Evolutionary conservation across 2,888 invertebrate species (phyloP), one percentile per base, ranked within the genome.

Genomic region (Latheticus oryzae): DNA sequence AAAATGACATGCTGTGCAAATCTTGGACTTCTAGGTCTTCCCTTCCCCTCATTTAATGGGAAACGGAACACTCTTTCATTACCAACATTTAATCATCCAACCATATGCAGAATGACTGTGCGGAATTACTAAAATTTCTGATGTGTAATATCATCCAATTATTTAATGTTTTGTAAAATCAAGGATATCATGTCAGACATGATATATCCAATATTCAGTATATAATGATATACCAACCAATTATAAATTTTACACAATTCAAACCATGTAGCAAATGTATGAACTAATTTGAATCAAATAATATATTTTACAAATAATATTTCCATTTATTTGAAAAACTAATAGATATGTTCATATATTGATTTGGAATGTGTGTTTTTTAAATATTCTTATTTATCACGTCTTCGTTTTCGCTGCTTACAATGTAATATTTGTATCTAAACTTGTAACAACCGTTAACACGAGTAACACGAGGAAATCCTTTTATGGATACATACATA

Each of bases 121-220:
- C 65, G 63, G 42, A 65, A 60, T 64, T 65, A 67, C 67, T 64
- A 57, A 64, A 52, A 67, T 64, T 61, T 66, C 60, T 65, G 68
- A 68, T 66, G 64, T 62, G 65, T 65, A 68, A 68, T 68, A 68
- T 64, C 66, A 66, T 64, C 66, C 68, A 68, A 66, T 68, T 68
- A 66, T 62, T 62, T 60, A 57, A 63, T 53, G 62, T 60, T 67
- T 59, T 43, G 43, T 30, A 38, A 35, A 19, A 35, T 17, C 35
- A 35, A 35, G 35, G 35, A 17, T 38, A 43, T 19, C 30, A 16
- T 13, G 17, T 16, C 19, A 35, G 35, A 35, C 35, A 35, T 7
- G 8, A 30, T 28, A 21, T 8, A 9, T 9, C 23, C 12, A 19
- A 21, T 38, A n/a, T n/a, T n/a, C n/a, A n/a, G n/a, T n/a, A n/a